phyloP scores from a whole-genome alignment of 92 coral and sea anemone genomes.

The Umimayanthus kanabou region DNA sequence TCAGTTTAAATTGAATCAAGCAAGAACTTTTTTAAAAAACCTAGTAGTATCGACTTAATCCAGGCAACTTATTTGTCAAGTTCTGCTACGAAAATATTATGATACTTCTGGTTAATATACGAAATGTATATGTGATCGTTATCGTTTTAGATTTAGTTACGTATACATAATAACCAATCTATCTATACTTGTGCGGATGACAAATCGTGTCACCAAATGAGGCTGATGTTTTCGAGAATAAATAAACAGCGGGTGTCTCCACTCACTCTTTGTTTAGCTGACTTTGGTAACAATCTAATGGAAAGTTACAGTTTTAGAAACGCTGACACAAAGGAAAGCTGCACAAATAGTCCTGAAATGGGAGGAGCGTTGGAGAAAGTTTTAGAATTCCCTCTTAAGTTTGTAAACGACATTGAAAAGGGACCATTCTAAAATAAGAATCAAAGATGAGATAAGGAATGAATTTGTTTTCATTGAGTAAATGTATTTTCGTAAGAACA shows the following conservation, averaged over 20 bases:
- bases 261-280: neutral
- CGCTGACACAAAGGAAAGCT: slow-evolving; percentile 8
- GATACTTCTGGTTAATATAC: too few species aligned
- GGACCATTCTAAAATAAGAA: neutral
- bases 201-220: neutral
- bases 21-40: too few species aligned
- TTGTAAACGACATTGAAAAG: neutral
- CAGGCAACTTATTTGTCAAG: too few species aligned
- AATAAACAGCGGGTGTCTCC: neutral
- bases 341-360: slow-evolving; percentile 10
- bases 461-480: neutral
- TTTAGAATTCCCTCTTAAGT: neutral
- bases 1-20: neutral
- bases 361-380: neutral
- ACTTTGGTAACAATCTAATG: neutral
- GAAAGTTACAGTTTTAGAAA: neutral
- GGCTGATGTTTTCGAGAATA: neutral
- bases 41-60: too few species aligned
- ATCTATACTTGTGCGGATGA: neutral
- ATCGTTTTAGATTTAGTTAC: neutral
- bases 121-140: neutral
- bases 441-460: neutral
- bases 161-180: neutral
- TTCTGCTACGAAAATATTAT: too few species aligned
- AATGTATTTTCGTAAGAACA: neutral